phyloP scores from a whole-genome alignment of 2,797 vertebrate species.

The Pelodytes ibericus region DNA sequence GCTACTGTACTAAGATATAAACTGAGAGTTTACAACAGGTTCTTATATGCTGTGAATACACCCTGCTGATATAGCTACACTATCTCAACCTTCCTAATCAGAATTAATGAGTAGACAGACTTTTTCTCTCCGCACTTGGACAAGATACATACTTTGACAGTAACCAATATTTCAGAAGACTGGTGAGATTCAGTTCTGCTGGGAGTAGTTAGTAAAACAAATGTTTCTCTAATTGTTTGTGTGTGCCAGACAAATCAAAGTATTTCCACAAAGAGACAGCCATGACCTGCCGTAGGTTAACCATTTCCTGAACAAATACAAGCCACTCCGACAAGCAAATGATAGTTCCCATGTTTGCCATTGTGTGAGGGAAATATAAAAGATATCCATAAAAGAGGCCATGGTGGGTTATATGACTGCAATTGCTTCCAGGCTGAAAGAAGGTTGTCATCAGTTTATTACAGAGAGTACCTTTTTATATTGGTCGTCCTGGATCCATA shows the following conservation, averaged over 20 bases:
- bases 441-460: constrained; percentile 64
- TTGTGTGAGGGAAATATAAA: constrained; percentile 67
- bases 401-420: constrained; percentile 70
- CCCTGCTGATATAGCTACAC: not conserved
- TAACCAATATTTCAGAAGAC: constrained; percentile 44
- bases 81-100: not conserved
- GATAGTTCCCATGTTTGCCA: constrained; percentile 65
- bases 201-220: constrained; percentile 67
- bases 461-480: constrained; percentile 27
- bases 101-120: not conserved
- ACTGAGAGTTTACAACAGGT: too few species aligned
- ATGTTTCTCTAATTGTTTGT: constrained; percentile 65
- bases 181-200: constrained; percentile 60
- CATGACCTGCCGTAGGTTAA: constrained; percentile 65
- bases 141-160: not conserved
- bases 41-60: too few species aligned
- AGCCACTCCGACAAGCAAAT: constrained; percentile 58
- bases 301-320: constrained; percentile 69
- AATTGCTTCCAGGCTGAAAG: constrained; percentile 70
- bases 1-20: too few species aligned
- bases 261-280: constrained; percentile 63
- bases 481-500: constrained; percentile 32
- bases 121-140: not conserved
- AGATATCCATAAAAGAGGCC: constrained; percentile 71
- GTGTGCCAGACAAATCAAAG: constrained; percentile 70